phyloP scores from a whole-genome alignment of 2,113 vertebrate species.

The Gasterosteus aculeatus region DNA sequence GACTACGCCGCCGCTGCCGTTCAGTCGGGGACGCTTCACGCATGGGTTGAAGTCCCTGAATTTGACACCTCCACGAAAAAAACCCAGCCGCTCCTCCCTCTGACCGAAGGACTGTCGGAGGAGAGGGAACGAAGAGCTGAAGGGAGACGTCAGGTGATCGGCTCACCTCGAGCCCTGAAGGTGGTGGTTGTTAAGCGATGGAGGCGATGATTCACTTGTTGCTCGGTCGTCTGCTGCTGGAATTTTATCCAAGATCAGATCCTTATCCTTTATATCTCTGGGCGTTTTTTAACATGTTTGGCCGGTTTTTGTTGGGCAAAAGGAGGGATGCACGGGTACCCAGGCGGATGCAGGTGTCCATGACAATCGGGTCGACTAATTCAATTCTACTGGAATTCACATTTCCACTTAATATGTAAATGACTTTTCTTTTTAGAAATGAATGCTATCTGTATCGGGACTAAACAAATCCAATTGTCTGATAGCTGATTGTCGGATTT shows the following conservation, averaged over 20 bases:
- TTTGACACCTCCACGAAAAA: conserved; percentile 6
- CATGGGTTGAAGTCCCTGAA: neutral
- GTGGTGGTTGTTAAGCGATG: neutral
- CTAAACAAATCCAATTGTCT: neutral
- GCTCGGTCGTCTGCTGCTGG: neutral
- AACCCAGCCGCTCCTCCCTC: conserved; percentile 2
- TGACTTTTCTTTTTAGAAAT: neutral
- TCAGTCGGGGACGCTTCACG: conserved; percentile 13
- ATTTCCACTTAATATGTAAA: neutral
- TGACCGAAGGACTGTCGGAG: neutral
- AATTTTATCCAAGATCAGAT: neutral
- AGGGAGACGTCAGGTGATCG: conserved; percentile 27
- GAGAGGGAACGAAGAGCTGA: neutral
- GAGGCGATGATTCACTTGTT: neutral
- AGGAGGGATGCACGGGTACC: neutral
- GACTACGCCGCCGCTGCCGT: conserved; percentile 34
- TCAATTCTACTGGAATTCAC: neutral
- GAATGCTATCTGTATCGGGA: neutral
- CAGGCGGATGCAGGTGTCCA: neutral
- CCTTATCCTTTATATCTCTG: neutral
- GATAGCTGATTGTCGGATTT: neutral
- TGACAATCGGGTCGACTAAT: neutral
- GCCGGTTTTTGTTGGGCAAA: neutral
- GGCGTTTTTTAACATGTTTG: neutral
- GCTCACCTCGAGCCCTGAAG: conserved; percentile 1